These are phyloP conservation scores for Microtus ochrogaster DNA, from an alignment of 2,113 vertebrate genomes.

Conservation along the genomic window DNA sequence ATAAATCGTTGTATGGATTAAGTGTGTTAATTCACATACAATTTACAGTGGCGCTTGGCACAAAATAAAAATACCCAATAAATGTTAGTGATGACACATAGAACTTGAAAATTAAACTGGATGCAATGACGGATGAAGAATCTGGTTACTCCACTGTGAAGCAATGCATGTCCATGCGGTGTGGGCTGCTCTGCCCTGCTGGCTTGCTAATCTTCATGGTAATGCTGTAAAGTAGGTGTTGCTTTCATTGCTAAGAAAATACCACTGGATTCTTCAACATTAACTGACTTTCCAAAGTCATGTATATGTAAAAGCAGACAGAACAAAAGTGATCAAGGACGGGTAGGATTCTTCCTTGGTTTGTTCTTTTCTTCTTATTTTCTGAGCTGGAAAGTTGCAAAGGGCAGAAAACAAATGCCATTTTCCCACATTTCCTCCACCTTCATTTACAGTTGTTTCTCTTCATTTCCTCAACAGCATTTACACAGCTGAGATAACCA, in stretches of 20 bases:
- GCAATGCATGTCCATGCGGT: rapidly evolving
- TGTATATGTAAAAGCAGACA: background rate
- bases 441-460: background rate
- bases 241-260: background rate
- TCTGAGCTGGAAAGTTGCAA: conserved; percentile 2
- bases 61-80: background rate
- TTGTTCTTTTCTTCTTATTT: background rate
- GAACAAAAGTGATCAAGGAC: too few relatives aligned
- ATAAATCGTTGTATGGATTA: background rate
- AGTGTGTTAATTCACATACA: background rate
- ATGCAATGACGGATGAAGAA: rapidly evolving
- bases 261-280: background rate
- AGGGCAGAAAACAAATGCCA: background rate
- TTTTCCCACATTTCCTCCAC: background rate
- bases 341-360: rapidly evolving
- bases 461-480: background rate
- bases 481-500: too few relatives aligned
- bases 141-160: background rate
- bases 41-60: background rate
- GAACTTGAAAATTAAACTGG: background rate
- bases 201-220: background rate
- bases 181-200: background rate
- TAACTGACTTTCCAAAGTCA: background rate
- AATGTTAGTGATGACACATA: background rate
- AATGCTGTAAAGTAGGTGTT: background rate